A percentile compares a stretch with the other conserved stretches of the same genome.
phyloP scores from a whole-genome alignment of 2,888 invertebrate species.

The Latheticus oryzae region DNA sequence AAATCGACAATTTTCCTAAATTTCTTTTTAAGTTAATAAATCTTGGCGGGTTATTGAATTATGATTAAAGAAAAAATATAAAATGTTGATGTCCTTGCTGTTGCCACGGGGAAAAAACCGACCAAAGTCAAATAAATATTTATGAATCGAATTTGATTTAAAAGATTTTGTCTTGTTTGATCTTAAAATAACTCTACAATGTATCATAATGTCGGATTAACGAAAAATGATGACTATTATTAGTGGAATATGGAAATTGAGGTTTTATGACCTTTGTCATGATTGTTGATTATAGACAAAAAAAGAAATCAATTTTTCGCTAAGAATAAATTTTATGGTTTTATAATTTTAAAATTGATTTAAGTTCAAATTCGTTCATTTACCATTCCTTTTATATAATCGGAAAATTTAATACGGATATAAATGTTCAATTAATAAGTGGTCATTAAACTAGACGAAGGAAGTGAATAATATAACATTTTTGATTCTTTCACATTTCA shows the following conservation, averaged over 20 bases:
- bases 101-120: conserved; percentile 18
- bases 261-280: conserved; percentile 9
- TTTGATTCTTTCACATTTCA: too few relatives aligned
- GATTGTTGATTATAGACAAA: too few relatives aligned
- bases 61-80: conserved; percentile 1
- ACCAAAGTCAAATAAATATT: conserved; percentile 19
- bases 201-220: conserved; percentile 3
- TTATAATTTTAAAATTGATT: background rate
- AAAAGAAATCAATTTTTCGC: too few relatives aligned
- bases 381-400: too few relatives aligned
- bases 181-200: conserved; percentile 17
- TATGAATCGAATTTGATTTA: conserved; percentile 19
- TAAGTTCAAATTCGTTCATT: too few relatives aligned
- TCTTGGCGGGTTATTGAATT: conserved; percentile 9
- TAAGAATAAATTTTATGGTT: background rate
- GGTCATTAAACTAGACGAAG: too few relatives aligned
- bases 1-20: too few relatives aligned
- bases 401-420: too few relatives aligned
- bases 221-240: too few relatives aligned
- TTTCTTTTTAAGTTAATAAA: too few relatives aligned
- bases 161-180: conserved; percentile 3
- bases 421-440: too few relatives aligned
- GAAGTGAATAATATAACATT: too few relatives aligned
- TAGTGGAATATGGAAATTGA: background rate
- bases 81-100: conserved; percentile 12